These are phyloP conservation scores for Takifugu flavidus DNA, from an alignment of 2,113 vertebrate species.

Conservation along the genomic window DNA sequence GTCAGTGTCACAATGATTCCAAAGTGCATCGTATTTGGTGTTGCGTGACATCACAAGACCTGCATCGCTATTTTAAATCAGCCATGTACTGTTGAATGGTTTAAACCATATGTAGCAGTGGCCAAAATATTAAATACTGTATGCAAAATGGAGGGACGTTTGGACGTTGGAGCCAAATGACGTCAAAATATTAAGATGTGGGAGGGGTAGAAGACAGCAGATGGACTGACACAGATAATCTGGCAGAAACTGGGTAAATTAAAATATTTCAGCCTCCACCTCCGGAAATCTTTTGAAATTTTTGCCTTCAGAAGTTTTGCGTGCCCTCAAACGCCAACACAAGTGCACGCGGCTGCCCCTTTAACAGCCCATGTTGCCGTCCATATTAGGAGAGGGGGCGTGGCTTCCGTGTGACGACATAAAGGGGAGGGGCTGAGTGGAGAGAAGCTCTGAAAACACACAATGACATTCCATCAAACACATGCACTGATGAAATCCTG, in stretches of 20 bases:
- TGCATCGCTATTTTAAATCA: no score
- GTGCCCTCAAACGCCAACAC: neutral
- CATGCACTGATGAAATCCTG: constrained; percentile 28
- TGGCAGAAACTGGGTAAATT: constrained; percentile 3
- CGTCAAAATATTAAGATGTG: constrained; percentile 59
- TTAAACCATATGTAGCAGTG: no score
- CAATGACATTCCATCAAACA: constrained; percentile 43
- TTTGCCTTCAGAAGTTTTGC: neutral
- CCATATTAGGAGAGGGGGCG: constrained; percentile 48
- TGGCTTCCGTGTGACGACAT: constrained; percentile 24
- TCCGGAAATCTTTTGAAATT: neutral
- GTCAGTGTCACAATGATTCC: no score
- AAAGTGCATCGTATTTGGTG: no score
- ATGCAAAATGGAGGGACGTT: no score
- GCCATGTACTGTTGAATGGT: no score
- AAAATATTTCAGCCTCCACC: constrained; percentile 1
- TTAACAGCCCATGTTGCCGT: constrained; percentile 41
- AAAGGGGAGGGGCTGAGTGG: constrained; percentile 40
- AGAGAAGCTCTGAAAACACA: constrained; percentile 51
- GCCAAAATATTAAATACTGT: no score
- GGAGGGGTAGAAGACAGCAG: neutral
- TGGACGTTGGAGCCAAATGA: no score
- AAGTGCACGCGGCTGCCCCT: constrained; percentile 19
- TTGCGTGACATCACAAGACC: no score
- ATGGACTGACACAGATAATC: neutral